Conservation (phyloP, 1,140 invertebrate species). For the Chionoecetes opilio region DNA sequence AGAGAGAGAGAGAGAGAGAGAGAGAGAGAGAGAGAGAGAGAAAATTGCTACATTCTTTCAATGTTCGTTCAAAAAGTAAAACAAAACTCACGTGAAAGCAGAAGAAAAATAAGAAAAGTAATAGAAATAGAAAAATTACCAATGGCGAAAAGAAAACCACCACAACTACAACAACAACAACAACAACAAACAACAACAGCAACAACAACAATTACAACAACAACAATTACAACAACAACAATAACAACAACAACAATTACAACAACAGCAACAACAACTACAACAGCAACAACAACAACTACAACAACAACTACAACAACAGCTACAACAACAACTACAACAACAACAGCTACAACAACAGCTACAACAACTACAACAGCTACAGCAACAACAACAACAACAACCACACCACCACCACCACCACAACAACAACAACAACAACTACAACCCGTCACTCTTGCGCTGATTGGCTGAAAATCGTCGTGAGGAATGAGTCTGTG, state of each 20-base stretch:
- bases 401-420: too few relatives aligned
- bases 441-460: too few relatives aligned
- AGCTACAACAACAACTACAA: too few relatives aligned
- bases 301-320: too few relatives aligned
- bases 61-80: too few relatives aligned
- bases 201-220: conserved; percentile 34
- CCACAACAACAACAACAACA: too few relatives aligned
- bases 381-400: conserved; percentile 24
- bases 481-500: too few relatives aligned
- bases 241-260: conserved; percentile 20
- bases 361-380: neutral
- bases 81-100: too few relatives aligned
- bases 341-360: too few relatives aligned
- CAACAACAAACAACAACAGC: too few relatives aligned
- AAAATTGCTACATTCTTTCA: too few relatives aligned
- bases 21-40: neutral
- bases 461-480: too few relatives aligned
- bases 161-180: neutral
- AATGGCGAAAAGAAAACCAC: neutral
- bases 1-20: neutral
- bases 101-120: neutral
- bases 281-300: conserved; percentile 15
- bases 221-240: conserved; percentile 33
- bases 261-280: conserved; percentile 18
- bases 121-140: neutral